These are phyloP conservation scores for Rhodophaea formosa DNA, from an alignment of 2,888 invertebrate species.

Conservation along the genomic window DNA sequence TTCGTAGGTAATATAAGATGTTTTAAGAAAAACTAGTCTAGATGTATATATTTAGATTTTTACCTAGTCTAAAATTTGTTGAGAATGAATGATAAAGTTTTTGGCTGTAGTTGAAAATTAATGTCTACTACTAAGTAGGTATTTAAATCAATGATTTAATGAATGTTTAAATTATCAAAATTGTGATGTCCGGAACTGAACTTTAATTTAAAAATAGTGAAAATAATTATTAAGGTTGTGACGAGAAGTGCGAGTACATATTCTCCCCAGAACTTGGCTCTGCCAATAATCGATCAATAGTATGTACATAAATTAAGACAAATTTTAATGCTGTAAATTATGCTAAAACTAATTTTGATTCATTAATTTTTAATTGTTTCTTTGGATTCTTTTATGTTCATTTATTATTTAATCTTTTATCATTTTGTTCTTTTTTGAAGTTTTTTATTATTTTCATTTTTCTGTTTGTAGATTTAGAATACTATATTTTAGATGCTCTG, in stretches of 20 bases:
- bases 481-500: conserved; percentile 18
- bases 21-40: conserved; percentile 5
- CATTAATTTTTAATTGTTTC: background rate
- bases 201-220: background rate
- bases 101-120: background rate
- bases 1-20: background rate
- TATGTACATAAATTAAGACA: background rate
- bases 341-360: background rate
- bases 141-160: background rate
- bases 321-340: background rate
- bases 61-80: conserved; percentile 12
- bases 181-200: background rate
- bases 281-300: background rate
- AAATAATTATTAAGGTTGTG: background rate
- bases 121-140: background rate
- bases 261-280: background rate
- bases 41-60: conserved; percentile 9
- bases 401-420: background rate
- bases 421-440: background rate
- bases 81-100: background rate
- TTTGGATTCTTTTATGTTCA: background rate
- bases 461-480: background rate
- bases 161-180: conserved; percentile 12
- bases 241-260: background rate
- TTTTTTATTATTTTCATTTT: background rate